phyloP scores from a whole-genome alignment of 2,797 vertebrate species.

The Eleutherodactylus coqui region DNA sequence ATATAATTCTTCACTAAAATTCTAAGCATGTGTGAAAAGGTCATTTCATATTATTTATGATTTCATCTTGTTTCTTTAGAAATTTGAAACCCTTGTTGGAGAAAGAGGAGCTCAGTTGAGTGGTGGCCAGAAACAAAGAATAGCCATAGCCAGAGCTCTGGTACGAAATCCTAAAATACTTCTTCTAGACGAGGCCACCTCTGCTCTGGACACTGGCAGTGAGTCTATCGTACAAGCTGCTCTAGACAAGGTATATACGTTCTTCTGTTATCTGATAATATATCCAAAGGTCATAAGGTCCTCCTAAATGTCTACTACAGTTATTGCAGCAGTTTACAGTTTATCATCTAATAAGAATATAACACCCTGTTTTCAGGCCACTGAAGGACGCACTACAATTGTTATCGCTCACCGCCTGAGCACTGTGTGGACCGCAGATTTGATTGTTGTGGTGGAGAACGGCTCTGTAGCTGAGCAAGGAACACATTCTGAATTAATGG shows the following conservation, averaged over 20 bases:
- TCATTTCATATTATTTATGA: neutral
- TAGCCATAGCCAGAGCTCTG: constrained; percentile 79
- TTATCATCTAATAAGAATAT: neutral
- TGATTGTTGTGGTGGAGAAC: constrained; percentile 68
- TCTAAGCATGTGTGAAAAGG: neutral
- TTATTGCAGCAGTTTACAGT: neutral
- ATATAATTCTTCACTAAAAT: neutral
- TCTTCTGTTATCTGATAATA: neutral
- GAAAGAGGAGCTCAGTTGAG: constrained; percentile 81
- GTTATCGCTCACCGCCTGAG: constrained; percentile 70
- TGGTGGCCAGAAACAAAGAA: constrained; percentile 83
- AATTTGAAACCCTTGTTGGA: constrained; percentile 81
- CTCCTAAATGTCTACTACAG: neutral
- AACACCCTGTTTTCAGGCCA: constrained; percentile 64
- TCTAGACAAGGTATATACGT: constrained; percentile 67
- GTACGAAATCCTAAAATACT: constrained; percentile 68
- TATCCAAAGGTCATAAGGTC: neutral
- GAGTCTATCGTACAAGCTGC: constrained; percentile 64
- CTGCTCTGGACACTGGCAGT: constrained; percentile 65
- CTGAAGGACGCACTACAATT: constrained; percentile 68
- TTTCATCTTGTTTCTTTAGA: constrained; percentile 70
- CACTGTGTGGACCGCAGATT: constrained; percentile 64
- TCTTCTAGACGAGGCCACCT: constrained; percentile 65
- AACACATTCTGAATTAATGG: constrained; percentile 70
- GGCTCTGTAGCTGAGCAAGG: constrained; percentile 67